Conservation (phyloP, 2,113 vertebrate genomes). For the Chaetodon trifascialis region DNA sequence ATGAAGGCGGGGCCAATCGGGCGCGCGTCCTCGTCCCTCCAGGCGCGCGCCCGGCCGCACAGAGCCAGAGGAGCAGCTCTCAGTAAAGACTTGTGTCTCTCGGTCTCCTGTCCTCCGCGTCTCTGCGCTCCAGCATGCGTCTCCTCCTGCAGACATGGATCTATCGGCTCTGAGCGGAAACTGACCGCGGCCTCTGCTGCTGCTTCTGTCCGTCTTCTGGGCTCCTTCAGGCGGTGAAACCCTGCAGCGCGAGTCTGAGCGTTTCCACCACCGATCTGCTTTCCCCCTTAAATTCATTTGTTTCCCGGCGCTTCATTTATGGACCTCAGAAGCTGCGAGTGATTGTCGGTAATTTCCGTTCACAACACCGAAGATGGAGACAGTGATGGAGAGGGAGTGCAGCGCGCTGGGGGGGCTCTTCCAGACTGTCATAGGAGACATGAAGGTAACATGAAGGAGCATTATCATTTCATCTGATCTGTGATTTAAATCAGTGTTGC, state of each 20-base stretch:
- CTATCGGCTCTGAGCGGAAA: slow-evolving; percentile 1
- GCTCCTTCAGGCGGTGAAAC: slow-evolving; percentile 50
- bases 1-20: slow-evolving; percentile 48
- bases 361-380: slow-evolving; percentile 78
- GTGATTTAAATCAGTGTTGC: accelerated
- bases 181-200: slow-evolving; percentile 36
- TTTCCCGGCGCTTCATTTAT: slow-evolving; percentile 33
- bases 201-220: slow-evolving; percentile 26
- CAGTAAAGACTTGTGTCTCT: neutral
- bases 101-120: neutral
- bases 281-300: neutral
- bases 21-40: slow-evolving; percentile 13
- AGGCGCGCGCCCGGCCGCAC: slow-evolving; percentile 22
- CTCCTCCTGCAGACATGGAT: slow-evolving; percentile 47
- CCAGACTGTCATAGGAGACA: slow-evolving; percentile 84
- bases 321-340: slow-evolving; percentile 32
- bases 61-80: slow-evolving; percentile 31
- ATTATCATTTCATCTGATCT: neutral
- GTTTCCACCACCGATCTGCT: neutral
- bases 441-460: slow-evolving; percentile 78
- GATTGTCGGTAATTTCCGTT: slow-evolving; percentile 34
- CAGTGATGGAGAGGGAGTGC: slow-evolving; percentile 85
- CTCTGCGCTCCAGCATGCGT: slow-evolving; percentile 25
- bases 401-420: slow-evolving; percentile 86
- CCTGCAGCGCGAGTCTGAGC: slow-evolving; percentile 36